These are phyloP conservation scores for Synergus itoensis DNA, from an alignment of 2,888 invertebrate genomes.

Conservation along the genomic window DNA sequence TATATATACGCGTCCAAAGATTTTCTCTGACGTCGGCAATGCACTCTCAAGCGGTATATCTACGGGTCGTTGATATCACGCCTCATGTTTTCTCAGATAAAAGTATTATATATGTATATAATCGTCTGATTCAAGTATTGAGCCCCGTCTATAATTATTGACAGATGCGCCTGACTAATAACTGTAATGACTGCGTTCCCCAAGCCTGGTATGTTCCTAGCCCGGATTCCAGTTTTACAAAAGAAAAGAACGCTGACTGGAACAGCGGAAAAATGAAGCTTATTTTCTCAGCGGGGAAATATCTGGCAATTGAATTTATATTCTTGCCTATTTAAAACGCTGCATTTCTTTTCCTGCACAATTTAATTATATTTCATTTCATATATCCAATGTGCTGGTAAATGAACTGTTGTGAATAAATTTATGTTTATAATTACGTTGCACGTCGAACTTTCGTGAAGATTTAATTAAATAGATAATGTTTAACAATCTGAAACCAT, in stretches of 20 bases:
- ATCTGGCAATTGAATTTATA: neutral
- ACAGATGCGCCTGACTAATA: slow-evolving; percentile 30
- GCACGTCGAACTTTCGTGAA: neutral
- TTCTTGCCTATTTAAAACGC: neutral
- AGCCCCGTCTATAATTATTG: slow-evolving; percentile 34
- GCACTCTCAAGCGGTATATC: slow-evolving; percentile 34
- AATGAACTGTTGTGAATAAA: neutral
- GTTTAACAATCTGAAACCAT: neutral
- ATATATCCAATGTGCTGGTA: neutral
- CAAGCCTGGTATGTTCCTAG: neutral
- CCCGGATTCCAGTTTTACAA: slow-evolving; percentile 5
- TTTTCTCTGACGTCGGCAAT: slow-evolving; percentile 39
- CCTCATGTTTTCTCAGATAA: slow-evolving; percentile 39
- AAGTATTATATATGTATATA: slow-evolving; percentile 26
- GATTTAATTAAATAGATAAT: too few relatives aligned
- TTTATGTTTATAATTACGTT: too few relatives aligned
- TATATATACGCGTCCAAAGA: slow-evolving; percentile 27
- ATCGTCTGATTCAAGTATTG: slow-evolving; percentile 21
- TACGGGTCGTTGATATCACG: slow-evolving; percentile 40
- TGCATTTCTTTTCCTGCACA: neutral
- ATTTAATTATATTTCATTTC: neutral
- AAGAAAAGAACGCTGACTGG: slow-evolving; percentile 4
- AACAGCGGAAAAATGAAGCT: slow-evolving; percentile 10
- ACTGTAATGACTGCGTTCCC: slow-evolving; percentile 11
- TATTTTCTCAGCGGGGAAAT: slow-evolving; percentile 1